Evolutionary conservation across 64 coral and sea anemone species (phyloP), one percentile per base, ranked within the genome.

Genomic region (Porites lutea): DNA sequence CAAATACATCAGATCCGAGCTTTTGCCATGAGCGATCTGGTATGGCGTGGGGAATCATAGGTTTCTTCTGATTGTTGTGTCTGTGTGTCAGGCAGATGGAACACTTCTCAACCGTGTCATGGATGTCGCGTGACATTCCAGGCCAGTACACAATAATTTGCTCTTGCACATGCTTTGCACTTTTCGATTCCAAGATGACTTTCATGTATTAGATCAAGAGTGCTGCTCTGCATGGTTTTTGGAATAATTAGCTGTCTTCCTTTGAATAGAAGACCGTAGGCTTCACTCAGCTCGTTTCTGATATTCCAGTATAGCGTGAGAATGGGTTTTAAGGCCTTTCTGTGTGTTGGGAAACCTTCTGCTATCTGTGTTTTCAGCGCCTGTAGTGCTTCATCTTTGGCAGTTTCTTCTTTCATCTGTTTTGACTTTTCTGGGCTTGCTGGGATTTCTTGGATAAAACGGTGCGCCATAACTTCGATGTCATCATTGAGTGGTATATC

Each of bases 241-340:
- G 85, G 75, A 12, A 87, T 71, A 11, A 87, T 68, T 6, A 88
- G 65, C 44, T 57, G 53, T 19, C 46, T 22, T 47, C 77, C 92
- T 50, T 88, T 79, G 19, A 93, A 88, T 2, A 93, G 75, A 37
- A 93, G 16, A 59, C 83, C 91, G 16, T 93, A 74, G 16, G 63
- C 65, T 78, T 23, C 65, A 71, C 8, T 54, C 7, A 93, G 19
- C n/a, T 88, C 84, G 16, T 76, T 48, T 71, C 64, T 87, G 27
- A 79, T 45, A 51, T 50, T 37, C 83, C 91, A 88, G 65, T 88
- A 88, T 66, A 53, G 72, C 27, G 20, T 19, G 20, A 90, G 23
- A 13, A 22, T 18, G 3, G 57, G 55, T 52, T 58, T 58, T 5
- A 90, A 59, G 1, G 11, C 46, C n/a, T 47, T 19, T 53, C 74